Conservation (phyloP, 2,888 invertebrate genomes). For the Villa cingulata region DNA sequence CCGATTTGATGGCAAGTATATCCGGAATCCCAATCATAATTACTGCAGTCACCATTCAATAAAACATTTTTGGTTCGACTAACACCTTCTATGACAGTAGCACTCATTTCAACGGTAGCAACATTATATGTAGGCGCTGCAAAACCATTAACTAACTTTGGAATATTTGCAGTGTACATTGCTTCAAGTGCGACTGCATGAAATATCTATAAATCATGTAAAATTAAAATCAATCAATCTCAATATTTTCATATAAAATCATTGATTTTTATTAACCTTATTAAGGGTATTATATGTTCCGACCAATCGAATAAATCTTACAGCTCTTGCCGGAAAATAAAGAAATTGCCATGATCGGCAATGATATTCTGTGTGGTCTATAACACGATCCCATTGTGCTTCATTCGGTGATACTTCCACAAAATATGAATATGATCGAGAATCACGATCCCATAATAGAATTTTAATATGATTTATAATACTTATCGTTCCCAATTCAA, state of each 20-base stretch:
- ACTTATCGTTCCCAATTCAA: conserved; percentile 68
- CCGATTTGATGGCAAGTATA: conserved; percentile 96
- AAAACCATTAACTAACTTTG: conserved; percentile 60
- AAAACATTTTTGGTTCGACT: conserved; percentile 85
- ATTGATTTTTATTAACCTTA: conserved; percentile 42
- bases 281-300: conserved; percentile 95
- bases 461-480: conserved; percentile 89
- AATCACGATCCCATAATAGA: conserved; percentile 89
- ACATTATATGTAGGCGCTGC: conserved; percentile 80
- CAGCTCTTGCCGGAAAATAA: conserved; percentile 80
- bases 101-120: conserved; percentile 78
- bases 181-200: conserved; percentile 90
- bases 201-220: conserved; percentile 45
- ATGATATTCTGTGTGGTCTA: conserved; percentile 82
- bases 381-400: conserved; percentile 84
- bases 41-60: conserved; percentile 85
- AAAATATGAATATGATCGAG: conserved; percentile 44
- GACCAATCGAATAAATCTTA: conserved; percentile 65
- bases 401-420: conserved; percentile 86
- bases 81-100: conserved; percentile 93
- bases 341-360: conserved; percentile 96
- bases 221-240: neutral
- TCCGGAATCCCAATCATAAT: conserved; percentile 98
- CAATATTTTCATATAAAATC: neutral
- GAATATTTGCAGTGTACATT: conserved; percentile 62